These are phyloP conservation scores for Fregetta grallaria DNA, from an alignment of 2,113 vertebrate genomes.

Conservation along the genomic window DNA sequence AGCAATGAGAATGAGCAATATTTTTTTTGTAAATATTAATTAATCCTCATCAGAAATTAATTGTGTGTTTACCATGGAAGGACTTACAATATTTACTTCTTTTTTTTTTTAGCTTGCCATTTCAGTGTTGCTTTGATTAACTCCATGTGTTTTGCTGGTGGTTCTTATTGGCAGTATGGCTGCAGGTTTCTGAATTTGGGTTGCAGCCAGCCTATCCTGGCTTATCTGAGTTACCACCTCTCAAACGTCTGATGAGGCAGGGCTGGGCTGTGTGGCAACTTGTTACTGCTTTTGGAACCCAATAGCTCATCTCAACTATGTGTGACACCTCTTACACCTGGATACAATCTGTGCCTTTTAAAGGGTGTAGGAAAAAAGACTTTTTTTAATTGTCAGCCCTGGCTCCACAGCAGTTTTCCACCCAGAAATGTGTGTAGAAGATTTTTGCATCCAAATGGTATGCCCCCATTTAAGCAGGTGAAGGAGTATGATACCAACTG, in stretches of 20 bases:
- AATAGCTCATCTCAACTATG: constrained; percentile 29
- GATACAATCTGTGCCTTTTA: neutral
- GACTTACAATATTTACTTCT: neutral
- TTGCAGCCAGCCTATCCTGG: neutral
- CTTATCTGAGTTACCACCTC: neutral
- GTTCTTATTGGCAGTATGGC: neutral
- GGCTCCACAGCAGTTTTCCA: neutral
- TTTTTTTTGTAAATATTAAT: neutral
- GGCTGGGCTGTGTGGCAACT: neutral
- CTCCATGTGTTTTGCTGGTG: neutral
- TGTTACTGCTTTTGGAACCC: constrained; percentile 36
- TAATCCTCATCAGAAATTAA: neutral
- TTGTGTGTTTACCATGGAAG: neutral
- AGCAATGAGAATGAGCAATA: neutral
- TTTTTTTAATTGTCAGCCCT: neutral
- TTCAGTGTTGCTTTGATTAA: neutral
- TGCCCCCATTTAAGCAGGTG: neutral
- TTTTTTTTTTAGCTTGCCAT: neutral
- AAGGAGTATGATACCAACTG: neutral
- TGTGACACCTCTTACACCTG: constrained; percentile 14
- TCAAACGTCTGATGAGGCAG: neutral
- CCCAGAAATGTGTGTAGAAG: neutral
- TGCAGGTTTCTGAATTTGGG: neutral
- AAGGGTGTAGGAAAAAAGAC: neutral
- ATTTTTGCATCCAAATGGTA: neutral